phyloP scores from a whole-genome alignment of 2,113 vertebrate species.

The Microtus richardsoni region DNA sequence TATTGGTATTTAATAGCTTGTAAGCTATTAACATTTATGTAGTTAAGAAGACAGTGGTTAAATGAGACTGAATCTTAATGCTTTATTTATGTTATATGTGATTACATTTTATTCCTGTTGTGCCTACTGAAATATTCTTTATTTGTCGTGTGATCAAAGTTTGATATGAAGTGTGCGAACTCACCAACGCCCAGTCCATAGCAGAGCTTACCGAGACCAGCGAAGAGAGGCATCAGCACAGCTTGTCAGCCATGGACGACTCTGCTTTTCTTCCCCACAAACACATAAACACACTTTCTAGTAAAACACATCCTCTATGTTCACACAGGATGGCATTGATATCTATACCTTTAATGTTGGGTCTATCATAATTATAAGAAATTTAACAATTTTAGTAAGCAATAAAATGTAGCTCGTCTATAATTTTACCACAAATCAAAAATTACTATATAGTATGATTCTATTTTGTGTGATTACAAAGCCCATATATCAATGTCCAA shows the following conservation, averaged over 20 bases:
- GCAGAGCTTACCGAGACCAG: neutral
- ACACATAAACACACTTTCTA: neutral
- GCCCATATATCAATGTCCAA: neutral
- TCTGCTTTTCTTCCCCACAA: neutral
- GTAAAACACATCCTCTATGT: neutral
- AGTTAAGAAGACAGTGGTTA: conserved; percentile 52
- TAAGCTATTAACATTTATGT: conserved; percentile 54
- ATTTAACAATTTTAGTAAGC: neutral
- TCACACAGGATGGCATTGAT: neutral
- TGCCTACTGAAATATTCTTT: conserved; percentile 24
- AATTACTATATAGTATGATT: neutral
- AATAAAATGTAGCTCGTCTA: neutral
- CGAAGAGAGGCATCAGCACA: neutral
- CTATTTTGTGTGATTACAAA: neutral
- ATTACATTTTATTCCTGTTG: conserved; percentile 54
- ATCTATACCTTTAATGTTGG: neutral
- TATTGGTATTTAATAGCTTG: conserved; percentile 35
- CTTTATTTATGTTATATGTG: conserved; percentile 24
- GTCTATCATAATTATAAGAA: neutral
- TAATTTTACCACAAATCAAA: neutral
- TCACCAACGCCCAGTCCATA: neutral
- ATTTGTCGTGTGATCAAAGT: neutral
- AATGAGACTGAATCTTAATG: conserved; percentile 39
- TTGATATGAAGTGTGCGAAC: neutral
- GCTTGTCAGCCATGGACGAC: neutral